Conservation (phyloP, 2,113 vertebrate species). For the Perccottus glenii region DNA sequence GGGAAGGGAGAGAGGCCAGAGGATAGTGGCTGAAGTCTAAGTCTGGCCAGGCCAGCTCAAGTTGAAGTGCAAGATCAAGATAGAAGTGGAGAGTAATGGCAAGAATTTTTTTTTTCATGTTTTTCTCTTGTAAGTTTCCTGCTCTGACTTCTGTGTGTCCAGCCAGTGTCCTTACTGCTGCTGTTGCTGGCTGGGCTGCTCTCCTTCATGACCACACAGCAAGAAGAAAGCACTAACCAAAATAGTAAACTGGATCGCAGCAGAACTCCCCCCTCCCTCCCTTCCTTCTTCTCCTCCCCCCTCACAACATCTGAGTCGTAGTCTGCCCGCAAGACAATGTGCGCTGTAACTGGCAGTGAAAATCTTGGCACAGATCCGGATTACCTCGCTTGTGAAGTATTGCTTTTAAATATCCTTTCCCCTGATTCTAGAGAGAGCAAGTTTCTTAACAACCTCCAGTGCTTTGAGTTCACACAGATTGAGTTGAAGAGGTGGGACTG, state of each 20-base stretch:
- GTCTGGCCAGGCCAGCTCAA: conserved; percentile 52
- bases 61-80: conserved; percentile 57
- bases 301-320: conserved; percentile 59
- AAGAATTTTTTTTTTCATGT: not conserved
- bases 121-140: conserved; percentile 13
- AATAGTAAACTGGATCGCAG: conserved; percentile 74
- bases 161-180: conserved; percentile 59
- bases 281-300: conserved; percentile 25
- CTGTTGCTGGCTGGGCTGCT: conserved; percentile 50
- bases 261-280: conserved; percentile 41
- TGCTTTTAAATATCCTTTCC: conserved; percentile 49
- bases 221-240: conserved; percentile 74
- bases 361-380: conserved; percentile 65
- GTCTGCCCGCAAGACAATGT: conserved; percentile 60
- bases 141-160: conserved; percentile 56
- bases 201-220: conserved; percentile 74
- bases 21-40: conserved; percentile 58
- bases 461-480: conserved; percentile 65
- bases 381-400: conserved; percentile 67
- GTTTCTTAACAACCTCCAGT: conserved; percentile 66
- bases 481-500: conserved; percentile 72
- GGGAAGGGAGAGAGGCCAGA: conserved; percentile 31
- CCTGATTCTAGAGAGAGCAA: conserved; percentile 25
- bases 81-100: conserved; percentile 23
- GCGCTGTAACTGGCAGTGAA: conserved; percentile 59